Evolutionary conservation across 2,113 vertebrate species (phyloP).

Genomic region (Cynocephalus volans): DNA sequence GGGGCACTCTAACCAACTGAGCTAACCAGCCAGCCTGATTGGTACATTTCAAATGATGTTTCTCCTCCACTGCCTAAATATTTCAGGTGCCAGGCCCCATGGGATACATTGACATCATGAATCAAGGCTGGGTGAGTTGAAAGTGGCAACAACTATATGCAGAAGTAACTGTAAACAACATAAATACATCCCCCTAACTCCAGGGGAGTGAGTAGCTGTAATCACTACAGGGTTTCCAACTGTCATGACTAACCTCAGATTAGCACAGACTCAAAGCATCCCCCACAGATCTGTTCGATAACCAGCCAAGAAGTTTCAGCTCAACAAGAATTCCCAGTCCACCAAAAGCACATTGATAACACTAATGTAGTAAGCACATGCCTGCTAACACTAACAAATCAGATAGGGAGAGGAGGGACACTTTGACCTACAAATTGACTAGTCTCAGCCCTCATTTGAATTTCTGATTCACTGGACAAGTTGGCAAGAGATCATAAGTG

Average conservation of each 20-base stretch:
- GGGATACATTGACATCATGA: not conserved
- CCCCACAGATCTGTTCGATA: not conserved
- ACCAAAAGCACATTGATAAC: not conserved
- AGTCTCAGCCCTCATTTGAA: not conserved
- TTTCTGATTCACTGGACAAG: slow-evolving; percentile 23
- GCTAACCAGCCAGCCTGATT: no score
- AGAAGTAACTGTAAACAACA: not conserved
- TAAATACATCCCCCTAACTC: not conserved
- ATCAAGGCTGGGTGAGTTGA: not conserved
- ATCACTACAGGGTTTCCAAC: not conserved
- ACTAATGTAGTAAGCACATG: not conserved
- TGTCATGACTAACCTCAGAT: not conserved
- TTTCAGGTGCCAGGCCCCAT: not conserved
- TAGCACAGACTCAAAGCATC: not conserved
- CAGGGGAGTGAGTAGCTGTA: not conserved
- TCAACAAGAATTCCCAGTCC: not conserved
- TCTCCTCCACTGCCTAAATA: not conserved
- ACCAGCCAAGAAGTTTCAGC: slow-evolving; percentile 12
- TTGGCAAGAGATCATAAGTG: not conserved
- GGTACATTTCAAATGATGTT: not conserved
- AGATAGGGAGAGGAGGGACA: not conserved
- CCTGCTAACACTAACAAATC: not conserved
- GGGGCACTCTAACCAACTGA: no score
- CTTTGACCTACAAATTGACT: not conserved
- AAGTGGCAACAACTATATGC: not conserved